Evolutionary conservation across 2,888 invertebrate genomes (phyloP).

Genomic region (Drosophila tanythrix): DNA sequence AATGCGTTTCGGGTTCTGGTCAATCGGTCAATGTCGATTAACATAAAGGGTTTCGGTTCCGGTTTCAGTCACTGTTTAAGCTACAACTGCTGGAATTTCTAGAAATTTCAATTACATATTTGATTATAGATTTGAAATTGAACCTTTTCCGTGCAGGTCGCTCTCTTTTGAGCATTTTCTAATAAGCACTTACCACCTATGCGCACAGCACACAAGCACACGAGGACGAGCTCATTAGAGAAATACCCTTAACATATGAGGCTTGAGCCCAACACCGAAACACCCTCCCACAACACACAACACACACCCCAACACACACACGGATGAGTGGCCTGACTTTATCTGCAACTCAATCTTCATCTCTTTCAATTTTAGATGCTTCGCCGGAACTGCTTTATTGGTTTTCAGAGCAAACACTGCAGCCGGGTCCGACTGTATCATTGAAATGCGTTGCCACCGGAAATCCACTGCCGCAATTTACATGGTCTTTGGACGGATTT

Average conservation of each 20-base stretch:
- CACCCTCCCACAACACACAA: background rate
- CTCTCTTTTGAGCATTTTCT: slow-evolving; percentile 7
- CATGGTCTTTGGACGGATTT: slow-evolving; percentile 95
- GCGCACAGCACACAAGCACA: slow-evolving; percentile 5
- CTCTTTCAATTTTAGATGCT: slow-evolving; percentile 88
- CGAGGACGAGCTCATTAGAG: slow-evolving; percentile 27
- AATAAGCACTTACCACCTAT: slow-evolving; percentile 6
- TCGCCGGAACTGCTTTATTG: slow-evolving; percentile 95
- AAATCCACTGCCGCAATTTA: slow-evolving; percentile 96
- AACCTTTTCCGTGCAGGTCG: background rate
- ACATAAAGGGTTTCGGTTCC: background rate
- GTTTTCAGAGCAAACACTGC: slow-evolving; percentile 96
- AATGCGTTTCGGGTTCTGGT: background rate
- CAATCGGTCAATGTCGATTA: background rate
- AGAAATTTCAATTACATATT: background rate
- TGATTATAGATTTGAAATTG: background rate
- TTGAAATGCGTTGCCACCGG: slow-evolving; percentile 97
- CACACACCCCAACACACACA: background rate
- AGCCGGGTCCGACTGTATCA: slow-evolving; percentile 95
- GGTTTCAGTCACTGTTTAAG: background rate
- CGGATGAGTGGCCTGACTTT: background rate
- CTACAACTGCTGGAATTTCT: background rate
- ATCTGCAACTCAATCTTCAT: slow-evolving; percentile 33
- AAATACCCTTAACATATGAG: slow-evolving; percentile 18
- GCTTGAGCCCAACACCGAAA: background rate